Percentiles rank a stretch among this genome's conserved stretches.
These are phyloP conservation scores for Propsilocerus akamusi DNA, from an alignment of 1,140 invertebrate species.

Conservation along the genomic window DNA sequence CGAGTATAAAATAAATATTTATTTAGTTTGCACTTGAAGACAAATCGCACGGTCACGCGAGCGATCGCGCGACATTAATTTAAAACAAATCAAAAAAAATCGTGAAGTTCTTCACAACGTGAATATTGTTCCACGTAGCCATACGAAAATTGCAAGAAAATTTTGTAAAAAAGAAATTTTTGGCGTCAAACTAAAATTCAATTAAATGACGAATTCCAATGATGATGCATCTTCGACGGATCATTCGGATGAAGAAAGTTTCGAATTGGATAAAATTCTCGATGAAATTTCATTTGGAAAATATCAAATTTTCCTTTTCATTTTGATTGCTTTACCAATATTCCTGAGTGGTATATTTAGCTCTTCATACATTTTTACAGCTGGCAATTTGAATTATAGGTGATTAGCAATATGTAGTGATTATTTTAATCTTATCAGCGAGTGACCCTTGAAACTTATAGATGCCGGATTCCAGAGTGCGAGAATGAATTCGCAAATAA, in stretches of 20 bases:
- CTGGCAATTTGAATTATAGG: slow-evolving; percentile 34
- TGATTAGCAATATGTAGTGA: slow-evolving; percentile 11
- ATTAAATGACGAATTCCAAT: too few species aligned
- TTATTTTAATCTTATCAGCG: not conserved
- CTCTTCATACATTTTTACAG: slow-evolving; percentile 36
- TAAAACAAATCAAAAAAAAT: too few species aligned
- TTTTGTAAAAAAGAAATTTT: too few species aligned
- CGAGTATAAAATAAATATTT: too few species aligned
- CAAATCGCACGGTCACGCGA: too few species aligned
- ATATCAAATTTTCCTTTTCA: slow-evolving; percentile 32
- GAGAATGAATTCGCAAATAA: slow-evolving; percentile 20
- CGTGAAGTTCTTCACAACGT: too few species aligned
- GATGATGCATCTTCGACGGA: too few species aligned
- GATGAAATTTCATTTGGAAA: slow-evolving; percentile 33
- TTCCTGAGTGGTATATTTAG: slow-evolving; percentile 30
- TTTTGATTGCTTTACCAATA: slow-evolving; percentile 29
- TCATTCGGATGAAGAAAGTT: not conserved
- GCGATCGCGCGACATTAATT: too few species aligned
- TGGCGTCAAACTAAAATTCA: too few species aligned
- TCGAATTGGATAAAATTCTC: slow-evolving; percentile 22
- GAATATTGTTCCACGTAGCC: too few species aligned
- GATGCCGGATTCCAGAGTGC: slow-evolving; percentile 37
- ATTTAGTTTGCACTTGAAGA: too few species aligned
- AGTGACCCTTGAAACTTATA: slow-evolving; percentile 12
- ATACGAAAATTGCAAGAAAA: too few species aligned